phyloP scores from a whole-genome alignment of 2,113 vertebrate genomes.

The Pollachius pollachius region DNA sequence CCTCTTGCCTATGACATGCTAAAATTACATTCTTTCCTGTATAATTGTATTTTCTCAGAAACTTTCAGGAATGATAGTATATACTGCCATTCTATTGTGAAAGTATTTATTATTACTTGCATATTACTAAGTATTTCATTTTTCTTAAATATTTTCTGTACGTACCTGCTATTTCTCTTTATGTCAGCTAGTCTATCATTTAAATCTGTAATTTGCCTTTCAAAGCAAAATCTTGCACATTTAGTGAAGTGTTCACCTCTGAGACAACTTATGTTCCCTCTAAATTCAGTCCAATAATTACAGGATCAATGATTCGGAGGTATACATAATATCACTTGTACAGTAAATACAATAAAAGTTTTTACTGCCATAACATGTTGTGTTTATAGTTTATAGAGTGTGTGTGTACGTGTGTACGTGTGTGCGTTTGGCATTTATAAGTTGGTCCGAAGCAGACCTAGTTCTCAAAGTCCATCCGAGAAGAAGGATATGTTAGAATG shows the following conservation, averaged over 20 bases:
- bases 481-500: no score
- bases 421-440: not conserved
- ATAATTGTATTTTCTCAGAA: not conserved
- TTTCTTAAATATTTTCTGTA: conserved; percentile 1
- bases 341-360: no score
- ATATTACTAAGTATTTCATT: conserved; percentile 34
- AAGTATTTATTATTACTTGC: conserved; percentile 8
- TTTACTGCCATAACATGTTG: not conserved
- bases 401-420: not conserved
- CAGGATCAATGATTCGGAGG: no score
- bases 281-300: no score
- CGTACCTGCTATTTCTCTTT: not conserved
- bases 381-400: not conserved
- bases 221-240: not conserved
- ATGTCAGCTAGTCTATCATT: not conserved
- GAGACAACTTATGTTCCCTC: no score
- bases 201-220: not conserved
- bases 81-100: not conserved
- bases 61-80: not conserved
- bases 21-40: not conserved
- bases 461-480: no score
- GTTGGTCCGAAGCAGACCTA: no score
- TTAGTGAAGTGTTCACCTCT: not conserved
- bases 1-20: not conserved
- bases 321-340: no score